Evolutionary conservation across 2,888 invertebrate species (phyloP).

Genomic region (Brachylomia viminalis): DNA sequence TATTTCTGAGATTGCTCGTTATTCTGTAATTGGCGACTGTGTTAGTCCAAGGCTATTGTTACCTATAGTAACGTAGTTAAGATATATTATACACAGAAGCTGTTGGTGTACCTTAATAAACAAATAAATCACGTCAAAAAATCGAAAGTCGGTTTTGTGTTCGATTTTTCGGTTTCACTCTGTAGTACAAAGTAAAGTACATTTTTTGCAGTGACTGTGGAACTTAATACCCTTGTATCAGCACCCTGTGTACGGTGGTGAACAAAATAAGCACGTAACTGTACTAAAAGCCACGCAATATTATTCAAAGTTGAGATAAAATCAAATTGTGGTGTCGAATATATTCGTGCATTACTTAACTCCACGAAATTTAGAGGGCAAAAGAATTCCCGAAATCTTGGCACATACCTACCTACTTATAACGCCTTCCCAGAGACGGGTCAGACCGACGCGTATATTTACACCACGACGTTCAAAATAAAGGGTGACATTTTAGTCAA

Average conservation of each 20-base stretch:
- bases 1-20: too few relatives aligned
- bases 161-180: conserved; percentile 12
- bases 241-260: neutral
- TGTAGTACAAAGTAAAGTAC: conserved; percentile 9
- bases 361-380: conserved; percentile 12
- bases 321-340: conserved; percentile 26
- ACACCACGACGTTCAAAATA: conserved; percentile 31
- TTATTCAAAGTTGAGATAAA: conserved; percentile 2
- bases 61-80: too few relatives aligned
- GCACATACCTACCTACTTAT: conserved; percentile 27
- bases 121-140: neutral
- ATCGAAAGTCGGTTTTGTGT: neutral
- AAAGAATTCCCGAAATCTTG: conserved; percentile 34
- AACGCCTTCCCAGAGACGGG: conserved; percentile 30
- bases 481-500: conserved; percentile 42
- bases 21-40: too few relatives aligned
- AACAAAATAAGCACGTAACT: neutral
- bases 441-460: conserved; percentile 37
- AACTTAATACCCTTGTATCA: conserved; percentile 39
- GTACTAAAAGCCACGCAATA: neutral
- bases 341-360: conserved; percentile 10
- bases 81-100: too few relatives aligned
- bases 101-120: too few relatives aligned
- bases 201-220: conserved; percentile 12
- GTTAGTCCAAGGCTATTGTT: too few relatives aligned